phyloP scores from a whole-genome alignment of 1,140 invertebrate species.

The Drosophila rhopaloa region DNA sequence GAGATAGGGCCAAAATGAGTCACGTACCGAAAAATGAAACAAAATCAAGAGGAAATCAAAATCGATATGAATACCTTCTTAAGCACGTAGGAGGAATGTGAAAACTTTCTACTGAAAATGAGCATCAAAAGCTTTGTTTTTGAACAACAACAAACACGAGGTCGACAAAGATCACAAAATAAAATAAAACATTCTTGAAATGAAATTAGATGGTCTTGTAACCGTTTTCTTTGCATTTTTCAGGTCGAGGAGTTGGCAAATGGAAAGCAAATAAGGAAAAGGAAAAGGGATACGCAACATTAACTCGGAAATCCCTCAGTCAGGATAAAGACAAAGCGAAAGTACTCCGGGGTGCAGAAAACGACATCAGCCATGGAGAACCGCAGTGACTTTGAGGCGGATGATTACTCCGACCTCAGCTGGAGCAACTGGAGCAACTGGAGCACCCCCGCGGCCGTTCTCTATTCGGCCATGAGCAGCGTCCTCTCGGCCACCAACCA shows the following conservation, averaged over 20 bases:
- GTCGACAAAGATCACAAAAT: conserved; percentile 16
- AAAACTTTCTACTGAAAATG: conserved; percentile 48
- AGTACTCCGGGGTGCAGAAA: conserved; percentile 2
- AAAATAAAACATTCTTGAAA: conserved; percentile 29
- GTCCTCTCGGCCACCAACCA: conserved; percentile 57
- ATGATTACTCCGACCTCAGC: conserved; percentile 43
- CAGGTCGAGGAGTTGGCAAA: conserved; percentile 58
- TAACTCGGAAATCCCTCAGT: conserved; percentile 40
- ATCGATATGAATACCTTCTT: conserved; percentile 37
- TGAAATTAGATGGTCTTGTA: conserved; percentile 58
- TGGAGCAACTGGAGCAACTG: conserved; percentile 74
- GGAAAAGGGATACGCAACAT: conserved; percentile 62
- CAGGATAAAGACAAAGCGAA: conserved; percentile 9
- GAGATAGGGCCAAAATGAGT: conserved; percentile 45
- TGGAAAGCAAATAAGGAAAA: conserved; percentile 67
- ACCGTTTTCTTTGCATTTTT: conserved; percentile 42
- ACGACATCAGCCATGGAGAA: conserved; percentile 31
- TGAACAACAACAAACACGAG: conserved; percentile 21
- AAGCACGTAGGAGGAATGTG: conserved; percentile 19
- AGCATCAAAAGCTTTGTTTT: conserved; percentile 51
- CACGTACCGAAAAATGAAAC: conserved; percentile 51
- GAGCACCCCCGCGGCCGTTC: conserved; percentile 55
- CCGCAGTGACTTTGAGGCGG: conserved; percentile 31
- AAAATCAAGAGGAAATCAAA: conserved; percentile 48
- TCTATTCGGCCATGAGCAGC: conserved; percentile 65